Base-by-base conservation (phyloP, 2,797 vertebrate species). In the Melanogrammus aeglefinus region DNA sequence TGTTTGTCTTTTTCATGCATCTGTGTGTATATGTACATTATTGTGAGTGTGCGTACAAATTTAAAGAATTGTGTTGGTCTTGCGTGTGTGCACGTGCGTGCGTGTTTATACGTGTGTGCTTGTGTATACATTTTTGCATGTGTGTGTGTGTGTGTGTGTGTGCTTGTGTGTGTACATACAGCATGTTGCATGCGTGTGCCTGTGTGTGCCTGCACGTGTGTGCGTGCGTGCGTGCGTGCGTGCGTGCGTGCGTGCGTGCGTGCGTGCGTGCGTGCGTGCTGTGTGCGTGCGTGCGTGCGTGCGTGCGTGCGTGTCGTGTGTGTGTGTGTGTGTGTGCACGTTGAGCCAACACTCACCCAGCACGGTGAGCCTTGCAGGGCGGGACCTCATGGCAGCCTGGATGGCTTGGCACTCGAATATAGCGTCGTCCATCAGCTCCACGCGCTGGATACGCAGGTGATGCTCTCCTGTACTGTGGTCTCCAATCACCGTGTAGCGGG, bases 351-450 rank as follows among this genome's bases (percentile, higher is more conserved):
- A 91, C 96, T 96, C 89, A 99, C 98, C 97, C 0, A 99, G 94
- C 70, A 99, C 98, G 0, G 98, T 98, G 85, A 99, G 96, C 33
- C 97, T 95, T 33, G 98, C 98, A 0, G 97, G 96, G 77, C 97
- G 91, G 76, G 98, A 99, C 80, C 98, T 95, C 93, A 97, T 97
- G 86, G 97, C 98, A 0, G 96, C 97, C 80, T 99, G 96, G 88
- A 99, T 98, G 75, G 98, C 98, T 91, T 99, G 98, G 83, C 98
- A 99, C 89, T 99, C 98, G 0, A 99, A 99, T 75, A 97, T 94
- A 0, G 98, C 97, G 0, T 99, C 98, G 41, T 99, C 98, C 83
- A 96, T 96, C 75, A 99, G 94, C 86, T 99, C 97, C 0, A 97
- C 98, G 3, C 95, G 90, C 86, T 98, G 94, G 86, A 99, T 99